Percentiles rank a stretch among this genome's conserved stretches.
Evolutionary conservation across 92 coral and sea anemone species (phyloP).

Genomic region (Epizoanthus stellaris): DNA sequence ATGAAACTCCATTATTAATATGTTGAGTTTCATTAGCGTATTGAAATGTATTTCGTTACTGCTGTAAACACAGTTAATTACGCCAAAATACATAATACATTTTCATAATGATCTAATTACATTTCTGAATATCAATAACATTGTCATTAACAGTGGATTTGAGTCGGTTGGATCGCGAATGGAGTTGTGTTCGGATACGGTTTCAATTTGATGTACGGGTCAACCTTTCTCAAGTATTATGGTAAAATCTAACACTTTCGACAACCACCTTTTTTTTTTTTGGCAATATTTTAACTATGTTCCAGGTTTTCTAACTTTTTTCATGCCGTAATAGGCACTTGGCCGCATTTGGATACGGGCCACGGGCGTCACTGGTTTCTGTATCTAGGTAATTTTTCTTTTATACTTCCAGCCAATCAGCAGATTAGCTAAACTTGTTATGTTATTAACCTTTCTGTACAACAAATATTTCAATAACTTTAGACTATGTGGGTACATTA

Average conservation of each 20-base stretch:
- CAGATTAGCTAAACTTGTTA: neutral
- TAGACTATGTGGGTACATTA: neutral
- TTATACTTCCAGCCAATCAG: slow-evolving; percentile 21
- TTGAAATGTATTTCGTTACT: neutral
- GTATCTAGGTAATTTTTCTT: slow-evolving; percentile 64
- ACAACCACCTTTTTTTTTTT: neutral
- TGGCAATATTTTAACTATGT: neutral
- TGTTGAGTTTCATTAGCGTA: neutral
- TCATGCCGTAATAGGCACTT: slow-evolving; percentile 54
- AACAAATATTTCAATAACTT: too few species aligned
- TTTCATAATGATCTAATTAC: neutral
- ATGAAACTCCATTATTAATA: neutral
- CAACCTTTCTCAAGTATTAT: slow-evolving; percentile 82
- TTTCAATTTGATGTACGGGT: slow-evolving; percentile 40
- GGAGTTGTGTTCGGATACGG: neutral
- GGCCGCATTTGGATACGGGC: slow-evolving; percentile 80
- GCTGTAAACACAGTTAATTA: neutral
- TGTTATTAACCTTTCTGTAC: too few species aligned
- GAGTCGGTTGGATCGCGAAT: neutral
- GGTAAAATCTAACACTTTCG: slow-evolving; percentile 50
- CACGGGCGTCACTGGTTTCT: slow-evolving; percentile 89
- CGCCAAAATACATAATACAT: neutral
- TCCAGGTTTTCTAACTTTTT: neutral
- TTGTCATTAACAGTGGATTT: neutral
- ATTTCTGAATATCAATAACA: neutral